Evolutionary conservation across 2,888 invertebrate genomes (phyloP).

Genomic region (Nycteola revayana): DNA sequence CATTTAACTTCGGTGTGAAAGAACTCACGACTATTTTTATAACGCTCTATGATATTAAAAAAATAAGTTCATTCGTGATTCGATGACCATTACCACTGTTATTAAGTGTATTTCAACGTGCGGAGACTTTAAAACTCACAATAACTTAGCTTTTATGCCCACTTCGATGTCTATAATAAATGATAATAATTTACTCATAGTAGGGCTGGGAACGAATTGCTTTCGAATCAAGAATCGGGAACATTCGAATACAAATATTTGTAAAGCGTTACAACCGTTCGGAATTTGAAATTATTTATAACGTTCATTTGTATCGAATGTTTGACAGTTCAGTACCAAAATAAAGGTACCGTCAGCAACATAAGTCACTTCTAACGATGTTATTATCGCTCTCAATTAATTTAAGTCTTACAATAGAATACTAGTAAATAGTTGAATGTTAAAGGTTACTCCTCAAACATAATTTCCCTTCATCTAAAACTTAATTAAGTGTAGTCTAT

Average conservation of each 20-base stretch:
- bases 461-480: too few species aligned
- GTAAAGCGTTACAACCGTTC: slow-evolving; percentile 28
- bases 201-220: slow-evolving; percentile 26
- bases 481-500: too few species aligned
- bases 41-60: slow-evolving; percentile 33
- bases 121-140: slow-evolving; percentile 33
- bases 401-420: too few species aligned
- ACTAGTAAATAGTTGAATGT: too few species aligned
- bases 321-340: too few species aligned
- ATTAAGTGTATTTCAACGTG: slow-evolving; percentile 42
- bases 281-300: slow-evolving; percentile 24
- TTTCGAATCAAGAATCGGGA: slow-evolving; percentile 26
- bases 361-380: too few species aligned
- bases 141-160: slow-evolving; percentile 21
- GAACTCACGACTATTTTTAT: slow-evolving; percentile 53
- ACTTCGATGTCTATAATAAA: slow-evolving; percentile 26
- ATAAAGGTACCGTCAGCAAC: too few species aligned
- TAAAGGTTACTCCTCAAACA: too few species aligned
- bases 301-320: slow-evolving; percentile 14
- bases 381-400: too few species aligned
- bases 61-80: slow-evolving; percentile 47
- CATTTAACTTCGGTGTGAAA: slow-evolving; percentile 50
- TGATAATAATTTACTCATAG: slow-evolving; percentile 18
- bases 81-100: slow-evolving; percentile 56
- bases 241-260: slow-evolving; percentile 36